These are phyloP conservation scores for Sinosuthora webbiana DNA, from an alignment of 2,113 vertebrate species.

Conservation along the genomic window DNA sequence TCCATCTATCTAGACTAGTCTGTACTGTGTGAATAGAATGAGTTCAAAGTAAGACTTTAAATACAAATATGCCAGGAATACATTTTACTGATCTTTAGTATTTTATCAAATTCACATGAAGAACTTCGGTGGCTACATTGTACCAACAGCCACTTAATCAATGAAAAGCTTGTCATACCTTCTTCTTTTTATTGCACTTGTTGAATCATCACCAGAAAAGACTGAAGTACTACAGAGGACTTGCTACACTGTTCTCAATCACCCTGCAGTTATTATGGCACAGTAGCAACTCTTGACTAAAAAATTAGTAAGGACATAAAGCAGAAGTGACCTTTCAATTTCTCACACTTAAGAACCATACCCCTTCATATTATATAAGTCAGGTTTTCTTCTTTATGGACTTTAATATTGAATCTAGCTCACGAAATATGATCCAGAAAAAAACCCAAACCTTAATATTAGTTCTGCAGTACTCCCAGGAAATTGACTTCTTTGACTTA, in stretches of 20 bases:
- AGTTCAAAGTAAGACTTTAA: neutral
- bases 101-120: neutral
- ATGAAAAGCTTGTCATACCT: neutral
- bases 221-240: neutral
- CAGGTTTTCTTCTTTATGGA: neutral
- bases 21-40: neutral
- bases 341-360: neutral
- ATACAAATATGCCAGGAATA: neutral
- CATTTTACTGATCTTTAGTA: neutral
- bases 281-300: neutral
- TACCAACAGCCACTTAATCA: neutral
- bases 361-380: neutral
- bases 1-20: neutral
- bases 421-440: fast-evolving
- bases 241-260: neutral
- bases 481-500: neutral
- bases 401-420: neutral
- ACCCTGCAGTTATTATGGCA: neutral
- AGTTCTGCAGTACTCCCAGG: neutral
- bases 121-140: neutral
- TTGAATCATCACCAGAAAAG: neutral
- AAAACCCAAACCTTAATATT: neutral
- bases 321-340: neutral
- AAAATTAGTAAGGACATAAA: neutral
- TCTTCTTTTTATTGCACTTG: neutral